phyloP scores from a whole-genome alignment of 1,140 invertebrate genomes.

The Hyphantria cunea region DNA sequence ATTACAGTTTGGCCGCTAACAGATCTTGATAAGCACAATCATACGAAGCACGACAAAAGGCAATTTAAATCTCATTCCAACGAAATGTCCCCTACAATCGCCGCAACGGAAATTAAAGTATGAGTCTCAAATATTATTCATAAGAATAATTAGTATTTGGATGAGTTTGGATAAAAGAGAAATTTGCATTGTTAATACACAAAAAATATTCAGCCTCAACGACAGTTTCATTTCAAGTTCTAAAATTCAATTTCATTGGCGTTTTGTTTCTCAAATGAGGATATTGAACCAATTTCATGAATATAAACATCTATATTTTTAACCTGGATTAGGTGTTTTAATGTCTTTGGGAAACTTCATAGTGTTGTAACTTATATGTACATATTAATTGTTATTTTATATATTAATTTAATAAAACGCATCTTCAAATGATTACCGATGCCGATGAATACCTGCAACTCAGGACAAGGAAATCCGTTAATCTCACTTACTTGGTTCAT shows the following conservation, averaged over 20 bases:
- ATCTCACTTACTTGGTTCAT: no score
- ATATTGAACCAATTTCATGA: constrained; percentile 30
- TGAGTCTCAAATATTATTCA: constrained; percentile 52
- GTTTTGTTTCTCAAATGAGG: constrained; percentile 31
- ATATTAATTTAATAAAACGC: no score
- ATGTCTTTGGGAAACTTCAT: not conserved
- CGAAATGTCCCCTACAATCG: constrained; percentile 44
- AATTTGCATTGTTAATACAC: constrained; percentile 46
- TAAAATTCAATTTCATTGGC: constrained; percentile 38
- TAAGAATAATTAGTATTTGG: constrained; percentile 53
- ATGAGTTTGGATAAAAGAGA: constrained; percentile 44
- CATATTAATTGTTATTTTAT: no score
- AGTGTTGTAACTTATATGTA: no score
- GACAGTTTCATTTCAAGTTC: constrained; percentile 45
- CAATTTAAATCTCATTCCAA: constrained; percentile 50
- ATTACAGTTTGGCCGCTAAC: constrained; percentile 11
- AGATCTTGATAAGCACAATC: constrained; percentile 44
- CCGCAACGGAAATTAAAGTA: constrained; percentile 52
- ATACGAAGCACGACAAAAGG: constrained; percentile 48
- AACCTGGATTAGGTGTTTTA: not conserved
- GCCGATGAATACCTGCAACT: no score
- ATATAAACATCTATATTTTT: constrained; percentile 36
- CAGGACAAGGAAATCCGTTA: no score
- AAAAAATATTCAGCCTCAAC: constrained; percentile 23
- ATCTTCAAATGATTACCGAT: no score